Conservation (phyloP, 1,140 invertebrate species). For the Berghia stephanieae region DNA sequence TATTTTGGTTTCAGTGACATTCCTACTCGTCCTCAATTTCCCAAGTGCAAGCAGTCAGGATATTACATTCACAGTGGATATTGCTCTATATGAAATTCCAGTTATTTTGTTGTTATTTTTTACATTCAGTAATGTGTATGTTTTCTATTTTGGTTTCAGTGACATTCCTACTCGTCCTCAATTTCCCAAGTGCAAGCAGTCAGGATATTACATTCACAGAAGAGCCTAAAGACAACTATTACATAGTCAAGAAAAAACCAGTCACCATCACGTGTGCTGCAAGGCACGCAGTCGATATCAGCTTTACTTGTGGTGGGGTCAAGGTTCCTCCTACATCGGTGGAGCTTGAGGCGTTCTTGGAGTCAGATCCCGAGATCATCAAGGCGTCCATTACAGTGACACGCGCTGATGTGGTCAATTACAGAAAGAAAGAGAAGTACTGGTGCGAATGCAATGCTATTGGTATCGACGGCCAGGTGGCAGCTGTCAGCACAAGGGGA, state of each 20-base stretch:
- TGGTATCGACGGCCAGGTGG: not conserved
- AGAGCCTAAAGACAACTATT: conserved; percentile 32
- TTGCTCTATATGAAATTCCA: no score
- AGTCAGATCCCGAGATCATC: conserved; percentile 13
- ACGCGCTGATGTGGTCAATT: conserved; percentile 8
- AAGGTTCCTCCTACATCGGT: conserved; percentile 26
- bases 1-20: no score
- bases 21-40: no score
- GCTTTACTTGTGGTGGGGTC: conserved; percentile 29
- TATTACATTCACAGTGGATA: no score
- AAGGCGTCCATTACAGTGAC: conserved; percentile 24
- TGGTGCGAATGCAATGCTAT: conserved; percentile 33
- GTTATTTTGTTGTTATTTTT: no score
- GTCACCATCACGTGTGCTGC: conserved; percentile 33
- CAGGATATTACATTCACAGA: conserved; percentile 19
- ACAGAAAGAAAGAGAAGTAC: conserved; percentile 3
- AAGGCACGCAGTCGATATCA: conserved; percentile 22
- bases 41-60: no score
- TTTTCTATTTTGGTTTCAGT: no score
- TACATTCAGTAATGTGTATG: no score
- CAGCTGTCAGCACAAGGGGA: not conserved
- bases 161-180: no score
- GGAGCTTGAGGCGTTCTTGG: not conserved
- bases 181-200: no score
- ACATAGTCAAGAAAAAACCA: conserved; percentile 25